These are phyloP conservation scores for Meleagris gallopavo DNA, from an alignment of 2,113 vertebrate genomes.

Conservation along the genomic window DNA sequence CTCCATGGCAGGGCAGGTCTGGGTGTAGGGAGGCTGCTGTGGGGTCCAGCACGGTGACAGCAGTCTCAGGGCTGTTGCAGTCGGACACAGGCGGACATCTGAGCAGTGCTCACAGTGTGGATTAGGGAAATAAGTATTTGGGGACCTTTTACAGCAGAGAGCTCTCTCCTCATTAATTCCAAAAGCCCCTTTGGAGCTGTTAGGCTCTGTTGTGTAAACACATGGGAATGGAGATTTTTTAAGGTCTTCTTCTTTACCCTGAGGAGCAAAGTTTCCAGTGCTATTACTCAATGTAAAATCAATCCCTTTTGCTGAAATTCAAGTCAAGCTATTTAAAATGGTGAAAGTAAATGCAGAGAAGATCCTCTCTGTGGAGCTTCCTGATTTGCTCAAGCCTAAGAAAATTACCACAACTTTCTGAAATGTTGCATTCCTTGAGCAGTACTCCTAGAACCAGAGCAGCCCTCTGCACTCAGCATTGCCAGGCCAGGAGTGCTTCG, in stretches of 20 bases:
- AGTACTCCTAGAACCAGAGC: background rate
- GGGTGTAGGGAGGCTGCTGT: background rate
- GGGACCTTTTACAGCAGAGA: constrained; percentile 75
- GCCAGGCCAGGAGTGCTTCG: background rate
- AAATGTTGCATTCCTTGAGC: background rate
- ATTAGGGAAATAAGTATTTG: constrained; percentile 69
- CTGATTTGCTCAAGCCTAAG: background rate
- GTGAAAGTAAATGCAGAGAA: background rate
- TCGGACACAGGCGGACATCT: background rate
- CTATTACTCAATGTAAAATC: background rate
- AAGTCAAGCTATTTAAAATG: background rate
- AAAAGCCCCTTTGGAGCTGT: constrained; percentile 65
- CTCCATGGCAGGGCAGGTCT: background rate
- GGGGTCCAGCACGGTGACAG: fast-evolving
- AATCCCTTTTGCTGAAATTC: constrained; percentile 23
- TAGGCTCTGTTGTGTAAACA: constrained; percentile 71
- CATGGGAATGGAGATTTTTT: constrained; percentile 21
- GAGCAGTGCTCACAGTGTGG: constrained; percentile 40
- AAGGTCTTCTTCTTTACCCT: constrained; percentile 55
- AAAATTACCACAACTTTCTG: background rate
- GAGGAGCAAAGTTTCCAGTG: constrained; percentile 48
- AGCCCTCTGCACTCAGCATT: background rate
- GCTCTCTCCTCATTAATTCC: constrained; percentile 67
- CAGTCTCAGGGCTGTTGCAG: background rate
- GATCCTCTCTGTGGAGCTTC: background rate